Conservation (phyloP, 2,797 vertebrate genomes). For the Semaprochilodus insignis region DNA sequence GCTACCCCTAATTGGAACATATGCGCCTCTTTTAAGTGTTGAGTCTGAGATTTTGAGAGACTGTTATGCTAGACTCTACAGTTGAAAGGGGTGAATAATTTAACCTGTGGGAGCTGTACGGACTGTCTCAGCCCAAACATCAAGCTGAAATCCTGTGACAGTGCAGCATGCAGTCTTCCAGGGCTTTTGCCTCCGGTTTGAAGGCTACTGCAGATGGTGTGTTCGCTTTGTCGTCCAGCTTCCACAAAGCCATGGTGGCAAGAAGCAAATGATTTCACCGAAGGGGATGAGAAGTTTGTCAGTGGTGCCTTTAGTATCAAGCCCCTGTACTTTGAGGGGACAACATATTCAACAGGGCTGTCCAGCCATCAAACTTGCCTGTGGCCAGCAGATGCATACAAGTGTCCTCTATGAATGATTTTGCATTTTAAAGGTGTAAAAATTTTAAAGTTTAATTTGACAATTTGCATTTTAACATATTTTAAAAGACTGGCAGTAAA, state of each 20-base stretch:
- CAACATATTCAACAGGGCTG: conserved; percentile 32
- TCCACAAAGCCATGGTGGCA: conserved; percentile 60
- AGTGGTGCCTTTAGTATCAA: conserved; percentile 51
- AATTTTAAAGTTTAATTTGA: conserved; percentile 35
- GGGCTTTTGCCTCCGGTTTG: conserved; percentile 72
- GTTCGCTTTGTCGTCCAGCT: conserved; percentile 72
- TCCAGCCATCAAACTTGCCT: not conserved
- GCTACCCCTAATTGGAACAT: conserved; percentile 61
- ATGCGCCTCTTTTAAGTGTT: conserved; percentile 52
- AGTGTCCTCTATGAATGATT: conserved; percentile 42
- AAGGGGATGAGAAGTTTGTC: not conserved
- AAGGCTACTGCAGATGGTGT: conserved; percentile 77
- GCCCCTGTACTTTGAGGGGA: conserved; percentile 35
- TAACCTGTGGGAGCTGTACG: conserved; percentile 68
- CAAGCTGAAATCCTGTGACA: conserved; percentile 71
- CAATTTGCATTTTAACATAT: not conserved
- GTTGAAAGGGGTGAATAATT: conserved; percentile 76
- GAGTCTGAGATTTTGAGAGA: conserved; percentile 34
- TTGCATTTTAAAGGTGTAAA: conserved; percentile 54
- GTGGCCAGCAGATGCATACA: conserved; percentile 57
- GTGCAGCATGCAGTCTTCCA: conserved; percentile 68
- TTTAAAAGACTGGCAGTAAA: not conserved
- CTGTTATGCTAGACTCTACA: conserved; percentile 37
- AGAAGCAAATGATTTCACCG: conserved; percentile 60
- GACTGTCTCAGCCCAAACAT: conserved; percentile 64